Conservation (phyloP, 2,797 vertebrate species). For the Sebastes elongatus region DNA sequence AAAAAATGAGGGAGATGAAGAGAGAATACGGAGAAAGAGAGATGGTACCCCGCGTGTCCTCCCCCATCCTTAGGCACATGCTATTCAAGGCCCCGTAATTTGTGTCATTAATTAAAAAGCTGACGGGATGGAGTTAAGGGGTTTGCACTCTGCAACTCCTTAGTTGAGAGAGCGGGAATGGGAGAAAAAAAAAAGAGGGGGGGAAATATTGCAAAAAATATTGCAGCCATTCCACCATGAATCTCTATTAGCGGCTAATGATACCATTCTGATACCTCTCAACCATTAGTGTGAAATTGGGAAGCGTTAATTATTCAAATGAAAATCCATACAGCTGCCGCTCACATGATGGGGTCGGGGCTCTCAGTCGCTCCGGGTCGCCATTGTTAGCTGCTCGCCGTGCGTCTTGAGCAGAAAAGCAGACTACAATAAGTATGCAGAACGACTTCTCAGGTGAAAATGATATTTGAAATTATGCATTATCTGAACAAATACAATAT, state of each 20-base stretch:
- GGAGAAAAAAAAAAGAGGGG: background rate
- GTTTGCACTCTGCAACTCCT: slow-evolving; percentile 60
- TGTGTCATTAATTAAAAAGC: slow-evolving; percentile 83
- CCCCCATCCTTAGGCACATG: slow-evolving; percentile 79
- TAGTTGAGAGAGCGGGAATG: slow-evolving; percentile 17
- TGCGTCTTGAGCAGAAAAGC: slow-evolving; percentile 9
- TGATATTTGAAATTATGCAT: slow-evolving; percentile 22
- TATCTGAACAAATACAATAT: slow-evolving; percentile 19
- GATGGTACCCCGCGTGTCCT: slow-evolving; percentile 58
- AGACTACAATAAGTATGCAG: slow-evolving; percentile 10
- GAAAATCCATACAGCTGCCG: slow-evolving; percentile 75
- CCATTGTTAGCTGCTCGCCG: slow-evolving; percentile 40
- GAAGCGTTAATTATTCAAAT: slow-evolving; percentile 84
- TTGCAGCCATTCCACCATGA: slow-evolving; percentile 76
- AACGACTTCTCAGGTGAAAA: slow-evolving; percentile 21
- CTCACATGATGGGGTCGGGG: slow-evolving; percentile 47
- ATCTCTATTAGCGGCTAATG: slow-evolving; percentile 86
- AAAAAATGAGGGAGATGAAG: slow-evolving; percentile 37
- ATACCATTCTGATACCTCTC: slow-evolving; percentile 81
- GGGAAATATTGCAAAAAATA: slow-evolving; percentile 63
- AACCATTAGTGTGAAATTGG: slow-evolving; percentile 81
- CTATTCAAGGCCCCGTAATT: slow-evolving; percentile 80
- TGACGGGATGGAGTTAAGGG: slow-evolving; percentile 74
- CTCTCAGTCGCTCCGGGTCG: slow-evolving; percentile 33
- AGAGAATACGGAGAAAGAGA: slow-evolving; percentile 66